phyloP scores from a whole-genome alignment of 1,140 invertebrate genomes.

The Elymnias hypermnestra region DNA sequence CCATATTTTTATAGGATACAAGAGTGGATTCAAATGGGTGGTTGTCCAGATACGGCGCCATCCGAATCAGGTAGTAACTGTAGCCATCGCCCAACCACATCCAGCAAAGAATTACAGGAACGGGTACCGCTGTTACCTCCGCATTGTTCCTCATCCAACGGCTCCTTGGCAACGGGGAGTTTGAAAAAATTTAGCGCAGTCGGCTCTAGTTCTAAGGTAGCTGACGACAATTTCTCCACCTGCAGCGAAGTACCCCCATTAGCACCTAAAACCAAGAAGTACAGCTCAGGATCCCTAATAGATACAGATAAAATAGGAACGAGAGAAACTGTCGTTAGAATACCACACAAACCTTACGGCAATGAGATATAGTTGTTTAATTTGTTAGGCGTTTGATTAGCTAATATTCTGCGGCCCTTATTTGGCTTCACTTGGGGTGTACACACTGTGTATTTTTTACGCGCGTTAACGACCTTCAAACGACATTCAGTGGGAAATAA shows the following conservation, averaged over 20 bases:
- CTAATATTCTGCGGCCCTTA: conserved; percentile 10
- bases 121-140: conserved; percentile 50
- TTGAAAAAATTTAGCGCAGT: conserved; percentile 54
- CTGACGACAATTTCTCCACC: conserved; percentile 57
- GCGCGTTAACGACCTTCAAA: no score
- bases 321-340: conserved; percentile 56
- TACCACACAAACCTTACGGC: conserved; percentile 54
- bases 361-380: conserved; percentile 58
- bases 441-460: no score
- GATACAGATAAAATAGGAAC: conserved; percentile 55
- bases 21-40: conserved; percentile 62
- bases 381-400: no score
- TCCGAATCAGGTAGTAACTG: conserved; percentile 44
- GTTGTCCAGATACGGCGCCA: conserved; percentile 45
- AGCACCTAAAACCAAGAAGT: conserved; percentile 59
- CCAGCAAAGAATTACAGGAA: conserved; percentile 47
- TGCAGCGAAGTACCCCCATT: conserved; percentile 60
- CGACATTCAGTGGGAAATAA: no score
- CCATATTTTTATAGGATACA: conserved; percentile 32
- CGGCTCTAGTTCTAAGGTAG: conserved; percentile 44
- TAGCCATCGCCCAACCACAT: conserved; percentile 34
- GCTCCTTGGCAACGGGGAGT: conserved; percentile 55
- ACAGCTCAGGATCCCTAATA: conserved; percentile 56
- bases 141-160: conserved; percentile 62
- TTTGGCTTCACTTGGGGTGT: no score